A percentile compares a stretch with the other conserved stretches of the same genome.
Conservation (phyloP, 2,888 invertebrate species). For the Xanthia togata region DNA sequence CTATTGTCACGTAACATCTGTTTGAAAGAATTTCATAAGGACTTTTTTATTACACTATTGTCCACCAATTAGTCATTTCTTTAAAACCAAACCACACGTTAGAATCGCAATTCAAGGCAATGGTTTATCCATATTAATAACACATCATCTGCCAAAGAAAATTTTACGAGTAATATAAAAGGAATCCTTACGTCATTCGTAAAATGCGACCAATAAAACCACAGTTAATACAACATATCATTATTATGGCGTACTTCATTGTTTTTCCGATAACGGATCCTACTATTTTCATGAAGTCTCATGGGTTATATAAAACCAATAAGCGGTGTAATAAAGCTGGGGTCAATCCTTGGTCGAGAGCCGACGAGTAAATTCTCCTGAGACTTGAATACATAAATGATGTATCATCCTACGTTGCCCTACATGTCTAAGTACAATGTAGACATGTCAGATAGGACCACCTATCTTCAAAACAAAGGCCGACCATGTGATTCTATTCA, state of each 20-base stretch:
- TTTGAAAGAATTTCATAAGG: background rate
- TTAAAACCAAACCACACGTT: background rate
- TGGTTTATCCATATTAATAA: constrained; percentile 52
- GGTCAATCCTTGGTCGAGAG: constrained; percentile 74
- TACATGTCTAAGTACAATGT: constrained; percentile 49
- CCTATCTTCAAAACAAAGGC: constrained; percentile 60
- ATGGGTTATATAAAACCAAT: constrained; percentile 78
- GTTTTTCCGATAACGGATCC: constrained; percentile 59
- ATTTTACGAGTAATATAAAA: constrained; percentile 51
- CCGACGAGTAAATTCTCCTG: constrained; percentile 72
- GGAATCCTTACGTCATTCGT: constrained; percentile 37
- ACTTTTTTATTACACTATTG: background rate
- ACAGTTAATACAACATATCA: constrained; percentile 49
- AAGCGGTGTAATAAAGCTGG: constrained; percentile 76
- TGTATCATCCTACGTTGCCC: constrained; percentile 66
- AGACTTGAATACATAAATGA: constrained; percentile 74
- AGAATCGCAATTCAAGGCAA: background rate
- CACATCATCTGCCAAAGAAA: constrained; percentile 53
- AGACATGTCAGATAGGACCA: constrained; percentile 55
- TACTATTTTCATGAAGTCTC: constrained; percentile 75
- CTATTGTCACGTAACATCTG: no score
- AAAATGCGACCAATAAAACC: constrained; percentile 48
- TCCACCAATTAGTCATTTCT: background rate
- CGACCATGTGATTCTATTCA: constrained; percentile 39
- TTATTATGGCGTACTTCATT: constrained; percentile 57